Conservation (phyloP, 1,140 invertebrate genomes). For the Zaprionus taronus region DNA sequence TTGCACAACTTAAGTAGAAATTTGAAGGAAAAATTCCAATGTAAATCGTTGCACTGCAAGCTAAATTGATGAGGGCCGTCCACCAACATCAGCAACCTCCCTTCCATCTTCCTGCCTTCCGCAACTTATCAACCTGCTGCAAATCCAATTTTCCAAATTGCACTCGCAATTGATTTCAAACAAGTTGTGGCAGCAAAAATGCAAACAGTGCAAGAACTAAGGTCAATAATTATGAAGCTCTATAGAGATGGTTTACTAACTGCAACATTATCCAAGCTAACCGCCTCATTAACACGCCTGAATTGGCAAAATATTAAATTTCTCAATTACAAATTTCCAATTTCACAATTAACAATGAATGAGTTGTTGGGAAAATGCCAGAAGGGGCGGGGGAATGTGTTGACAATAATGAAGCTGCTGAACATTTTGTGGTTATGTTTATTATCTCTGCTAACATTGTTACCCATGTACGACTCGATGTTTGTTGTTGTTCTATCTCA, state of each 20-base stretch:
- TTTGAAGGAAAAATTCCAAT: constrained; percentile 56
- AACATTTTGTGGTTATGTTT: constrained; percentile 71
- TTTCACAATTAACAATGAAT: constrained; percentile 22
- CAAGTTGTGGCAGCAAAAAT: constrained; percentile 6
- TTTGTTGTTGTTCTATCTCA: constrained; percentile 24
- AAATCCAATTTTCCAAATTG: constrained; percentile 78
- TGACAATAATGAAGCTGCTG: constrained; percentile 71
- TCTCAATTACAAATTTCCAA: constrained; percentile 18
- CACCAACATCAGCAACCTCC: constrained; percentile 6
- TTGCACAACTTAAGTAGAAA: constrained; percentile 24
- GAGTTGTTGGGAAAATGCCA: constrained; percentile 10
- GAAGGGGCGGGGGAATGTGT: background rate
- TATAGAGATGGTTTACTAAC: background rate
- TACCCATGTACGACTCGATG: constrained; percentile 21
- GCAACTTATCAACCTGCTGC: background rate
- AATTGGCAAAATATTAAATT: constrained; percentile 24
- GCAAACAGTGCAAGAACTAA: background rate
- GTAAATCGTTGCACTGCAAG: constrained; percentile 61
- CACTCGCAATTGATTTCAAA: constrained; percentile 70
- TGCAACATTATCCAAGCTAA: background rate
- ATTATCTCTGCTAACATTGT: constrained; percentile 56
- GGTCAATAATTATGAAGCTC: constrained; percentile 1
- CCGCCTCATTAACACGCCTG: constrained; percentile 18
- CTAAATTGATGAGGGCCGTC: constrained; percentile 51
- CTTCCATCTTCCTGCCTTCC: constrained; percentile 24